A percentile compares a stretch with the other conserved stretches of the same genome.
These are phyloP conservation scores for Amblyopsis hoosieri DNA, from an alignment of 2,797 vertebrate genomes.

Conservation along the genomic window DNA sequence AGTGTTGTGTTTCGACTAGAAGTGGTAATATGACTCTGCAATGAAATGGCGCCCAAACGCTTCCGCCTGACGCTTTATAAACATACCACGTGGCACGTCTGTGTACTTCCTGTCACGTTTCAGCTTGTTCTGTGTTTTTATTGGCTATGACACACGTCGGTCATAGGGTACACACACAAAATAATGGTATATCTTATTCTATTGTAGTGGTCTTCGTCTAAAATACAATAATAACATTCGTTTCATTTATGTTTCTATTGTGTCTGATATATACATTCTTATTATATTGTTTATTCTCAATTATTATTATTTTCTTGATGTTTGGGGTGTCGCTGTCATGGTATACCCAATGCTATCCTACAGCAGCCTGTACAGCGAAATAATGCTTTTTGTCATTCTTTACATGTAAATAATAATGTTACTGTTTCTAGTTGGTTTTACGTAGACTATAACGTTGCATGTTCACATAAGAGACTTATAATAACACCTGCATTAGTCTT, in stretches of 20 bases:
- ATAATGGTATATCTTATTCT: constrained; percentile 43
- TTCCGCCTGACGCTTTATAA: constrained; percentile 85
- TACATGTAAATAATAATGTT: too few relatives aligned
- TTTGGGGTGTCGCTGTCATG: too few relatives aligned
- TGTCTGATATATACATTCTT: not conserved
- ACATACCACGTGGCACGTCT: constrained; percentile 57
- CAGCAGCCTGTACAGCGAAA: too few relatives aligned
- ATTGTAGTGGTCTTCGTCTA: not conserved
- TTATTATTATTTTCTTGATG: too few relatives aligned
- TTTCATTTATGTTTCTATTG: not conserved
- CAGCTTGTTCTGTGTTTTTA: not conserved
- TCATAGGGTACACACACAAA: constrained; percentile 22
- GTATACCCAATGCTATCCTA: too few relatives aligned
- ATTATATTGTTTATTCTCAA: not conserved
- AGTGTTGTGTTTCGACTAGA: constrained; percentile 27
- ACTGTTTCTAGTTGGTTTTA: too few relatives aligned
- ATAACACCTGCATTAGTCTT: too few relatives aligned
- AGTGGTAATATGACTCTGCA: constrained; percentile 62
- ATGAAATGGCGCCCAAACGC: constrained; percentile 90
- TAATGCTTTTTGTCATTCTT: too few relatives aligned
- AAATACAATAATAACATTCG: not conserved
- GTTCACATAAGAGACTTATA: too few relatives aligned
- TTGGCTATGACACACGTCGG: constrained; percentile 43
- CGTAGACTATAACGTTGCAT: too few relatives aligned
- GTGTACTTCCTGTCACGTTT: constrained; percentile 49